Percentiles rank a stretch among this genome's conserved stretches.
phyloP scores from a whole-genome alignment of 1,140 invertebrate species.

The Lordiphosa collinella region DNA sequence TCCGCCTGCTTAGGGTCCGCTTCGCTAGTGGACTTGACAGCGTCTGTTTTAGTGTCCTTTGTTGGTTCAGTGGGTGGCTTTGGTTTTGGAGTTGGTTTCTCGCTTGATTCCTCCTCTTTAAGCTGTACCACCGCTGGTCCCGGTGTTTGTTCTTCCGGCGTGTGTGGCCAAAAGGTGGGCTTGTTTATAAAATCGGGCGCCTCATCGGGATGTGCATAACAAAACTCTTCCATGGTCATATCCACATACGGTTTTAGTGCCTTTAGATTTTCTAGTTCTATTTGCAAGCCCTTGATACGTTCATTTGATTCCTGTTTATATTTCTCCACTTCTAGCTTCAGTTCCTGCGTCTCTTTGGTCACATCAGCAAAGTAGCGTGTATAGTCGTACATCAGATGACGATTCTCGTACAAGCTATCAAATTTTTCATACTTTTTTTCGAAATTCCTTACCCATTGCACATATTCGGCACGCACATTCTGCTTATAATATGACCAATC shows the following conservation, averaged over 20 bases:
- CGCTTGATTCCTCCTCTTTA: slow-evolving; percentile 15
- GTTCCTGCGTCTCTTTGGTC: slow-evolving; percentile 10
- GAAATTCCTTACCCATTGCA: slow-evolving; percentile 43
- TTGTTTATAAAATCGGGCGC: slow-evolving; percentile 85
- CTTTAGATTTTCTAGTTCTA: slow-evolving; percentile 16
- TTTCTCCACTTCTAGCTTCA: slow-evolving; percentile 9
- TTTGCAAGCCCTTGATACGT: slow-evolving; percentile 27
- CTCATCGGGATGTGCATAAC: slow-evolving; percentile 85
- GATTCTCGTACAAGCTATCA: slow-evolving; percentile 46
- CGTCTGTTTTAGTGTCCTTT: no score
- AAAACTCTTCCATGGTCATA: slow-evolving; percentile 94
- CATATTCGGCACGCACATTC: slow-evolving; percentile 49
- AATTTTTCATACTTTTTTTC: slow-evolving; percentile 55
- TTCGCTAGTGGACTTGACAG: no score
- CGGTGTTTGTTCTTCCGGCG: slow-evolving; percentile 80
- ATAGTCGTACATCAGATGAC: slow-evolving; percentile 40
- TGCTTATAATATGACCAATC: slow-evolving; percentile 58
- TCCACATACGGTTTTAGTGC: slow-evolving; percentile 83
- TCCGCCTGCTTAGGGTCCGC: no score
- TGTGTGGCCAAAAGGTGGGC: slow-evolving; percentile 91
- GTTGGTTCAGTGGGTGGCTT: no score
- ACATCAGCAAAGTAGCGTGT: slow-evolving; percentile 49
- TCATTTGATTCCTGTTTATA: slow-evolving; percentile 48
- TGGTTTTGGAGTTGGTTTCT: no score
- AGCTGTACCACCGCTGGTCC: slow-evolving; percentile 21